Evolutionary conservation across 2,797 vertebrate species (phyloP).

Genomic region (Sphenodon punctatus): DNA sequence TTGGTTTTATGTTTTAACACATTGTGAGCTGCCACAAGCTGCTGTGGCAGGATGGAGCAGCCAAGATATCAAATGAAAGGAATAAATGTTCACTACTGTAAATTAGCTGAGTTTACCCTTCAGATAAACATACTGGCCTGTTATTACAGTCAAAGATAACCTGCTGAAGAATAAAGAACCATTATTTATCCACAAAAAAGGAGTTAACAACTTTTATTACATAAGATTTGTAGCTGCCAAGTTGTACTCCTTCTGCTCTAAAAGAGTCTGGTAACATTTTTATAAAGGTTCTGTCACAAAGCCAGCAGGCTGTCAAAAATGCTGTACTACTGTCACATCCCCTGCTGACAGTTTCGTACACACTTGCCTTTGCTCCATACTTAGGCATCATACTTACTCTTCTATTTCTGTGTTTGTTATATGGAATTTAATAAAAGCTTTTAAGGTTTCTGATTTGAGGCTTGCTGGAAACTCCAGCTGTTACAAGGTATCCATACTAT

Average conservation of each 20-base stretch:
- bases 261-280: background rate
- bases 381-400: background rate
- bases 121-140: no score
- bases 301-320: background rate
- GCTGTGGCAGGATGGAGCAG: no score
- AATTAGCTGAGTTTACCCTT: no score
- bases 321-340: background rate
- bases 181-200: background rate
- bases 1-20: no score
- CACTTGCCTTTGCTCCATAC: background rate
- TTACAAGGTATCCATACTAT: fast-evolving
- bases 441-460: background rate
- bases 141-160: no score
- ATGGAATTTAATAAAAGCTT: background rate
- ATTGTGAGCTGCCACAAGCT: no score
- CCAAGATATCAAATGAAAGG: no score
- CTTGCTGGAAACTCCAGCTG: background rate
- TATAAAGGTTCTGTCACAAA: background rate
- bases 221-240: background rate
- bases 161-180: background rate
- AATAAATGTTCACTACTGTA: no score
- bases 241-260: background rate
- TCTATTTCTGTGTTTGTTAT: background rate
- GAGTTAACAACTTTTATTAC: background rate
- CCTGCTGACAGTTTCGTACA: background rate